Evolutionary conservation across 2,888 invertebrate genomes (phyloP).

Genomic region (Diarsia brunnea): DNA sequence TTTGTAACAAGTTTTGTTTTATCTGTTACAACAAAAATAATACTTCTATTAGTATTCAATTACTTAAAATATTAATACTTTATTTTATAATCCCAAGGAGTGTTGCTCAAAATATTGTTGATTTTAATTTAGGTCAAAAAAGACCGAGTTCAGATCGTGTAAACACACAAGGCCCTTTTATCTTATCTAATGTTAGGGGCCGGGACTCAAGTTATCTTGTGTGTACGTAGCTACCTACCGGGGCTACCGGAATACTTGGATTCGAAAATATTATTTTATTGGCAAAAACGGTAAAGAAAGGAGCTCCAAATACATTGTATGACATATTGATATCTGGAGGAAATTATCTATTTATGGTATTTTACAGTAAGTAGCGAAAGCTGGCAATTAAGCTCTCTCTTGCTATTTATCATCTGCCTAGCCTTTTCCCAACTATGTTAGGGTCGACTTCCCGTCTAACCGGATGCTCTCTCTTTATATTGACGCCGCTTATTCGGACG

Average conservation of each 20-base stretch:
- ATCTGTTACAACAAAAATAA: neutral
- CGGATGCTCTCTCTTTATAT: neutral
- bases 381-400: neutral
- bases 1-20: neutral
- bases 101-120: conserved; percentile 26
- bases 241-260: too few species aligned
- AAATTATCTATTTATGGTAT: neutral
- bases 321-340: neutral
- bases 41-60: neutral
- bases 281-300: conserved; percentile 39
- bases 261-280: conserved; percentile 34
- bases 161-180: conserved; percentile 58
- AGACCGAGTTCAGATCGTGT: conserved; percentile 34
- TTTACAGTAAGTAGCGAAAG: neutral
- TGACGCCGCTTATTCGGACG: neutral
- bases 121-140: conserved; percentile 53
- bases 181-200: conserved; percentile 61
- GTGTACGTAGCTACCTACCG: conserved; percentile 69
- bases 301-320: neutral
- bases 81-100: neutral
- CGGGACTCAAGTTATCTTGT: conserved; percentile 64
- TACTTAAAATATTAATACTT: neutral
- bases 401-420: neutral
- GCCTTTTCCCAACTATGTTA: too few species aligned
- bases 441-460: too few species aligned